A percentile compares a stretch with the other conserved stretches of the same genome.
phyloP scores from a whole-genome alignment of 1,140 invertebrate genomes.

The Tigriopus japonicus region DNA sequence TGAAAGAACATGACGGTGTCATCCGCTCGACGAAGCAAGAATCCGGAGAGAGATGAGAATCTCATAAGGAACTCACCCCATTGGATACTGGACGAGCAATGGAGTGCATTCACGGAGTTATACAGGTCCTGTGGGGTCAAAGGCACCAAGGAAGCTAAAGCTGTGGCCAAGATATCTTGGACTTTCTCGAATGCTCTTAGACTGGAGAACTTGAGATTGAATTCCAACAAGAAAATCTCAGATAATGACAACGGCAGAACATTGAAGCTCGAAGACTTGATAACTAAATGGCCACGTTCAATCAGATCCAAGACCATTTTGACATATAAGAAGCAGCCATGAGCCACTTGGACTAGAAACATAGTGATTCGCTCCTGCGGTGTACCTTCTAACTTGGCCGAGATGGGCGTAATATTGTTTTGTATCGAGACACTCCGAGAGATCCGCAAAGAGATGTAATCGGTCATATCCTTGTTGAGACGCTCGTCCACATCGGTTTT shows the following conservation, averaged over 20 bases:
- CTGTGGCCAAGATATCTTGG: constrained; percentile 58
- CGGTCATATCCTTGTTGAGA: constrained; percentile 57
- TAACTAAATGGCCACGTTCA: constrained; percentile 73
- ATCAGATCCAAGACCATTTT: constrained; percentile 84
- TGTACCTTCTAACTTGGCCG: constrained; percentile 25
- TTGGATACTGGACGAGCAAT: constrained; percentile 45
- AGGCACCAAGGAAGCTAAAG: constrained; percentile 72
- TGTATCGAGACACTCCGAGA: constrained; percentile 55
- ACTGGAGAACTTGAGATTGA: constrained; percentile 77
- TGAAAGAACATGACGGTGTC: constrained; percentile 93
- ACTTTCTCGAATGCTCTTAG: constrained; percentile 73
- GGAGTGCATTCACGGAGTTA: constrained; percentile 72
- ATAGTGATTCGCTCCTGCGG: constrained; percentile 45
- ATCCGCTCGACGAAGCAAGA: constrained; percentile 68
- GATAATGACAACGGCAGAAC: constrained; percentile 71
- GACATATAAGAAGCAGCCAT: constrained; percentile 75
- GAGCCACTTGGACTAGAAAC: constrained; percentile 57
- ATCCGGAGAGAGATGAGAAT: constrained; percentile 52
- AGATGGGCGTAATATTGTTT: constrained; percentile 48
- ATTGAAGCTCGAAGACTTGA: constrained; percentile 81
- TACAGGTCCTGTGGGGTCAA: constrained; percentile 75
- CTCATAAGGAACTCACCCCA: constrained; percentile 74
- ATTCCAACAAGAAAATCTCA: constrained; percentile 80
- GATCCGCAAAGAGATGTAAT: constrained; percentile 65
- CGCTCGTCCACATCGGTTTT: constrained; percentile 37